Base-by-base conservation (phyloP, 1,140 invertebrate species). In the Heliconius himera region DNA sequence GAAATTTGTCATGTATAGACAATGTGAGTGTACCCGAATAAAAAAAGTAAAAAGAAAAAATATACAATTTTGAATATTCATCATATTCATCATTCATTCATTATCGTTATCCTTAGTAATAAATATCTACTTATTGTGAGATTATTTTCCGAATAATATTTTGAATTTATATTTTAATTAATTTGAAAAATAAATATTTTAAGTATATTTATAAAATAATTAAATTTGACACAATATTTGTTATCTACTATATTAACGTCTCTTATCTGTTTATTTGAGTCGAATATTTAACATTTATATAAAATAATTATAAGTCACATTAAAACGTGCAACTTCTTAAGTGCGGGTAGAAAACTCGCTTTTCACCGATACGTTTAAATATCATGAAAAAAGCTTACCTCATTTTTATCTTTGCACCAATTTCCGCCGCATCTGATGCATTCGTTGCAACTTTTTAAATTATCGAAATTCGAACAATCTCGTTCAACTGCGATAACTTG, bases 391-490 rank as follows among this genome's bases (percentile, higher is more conserved):
- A 38, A 41, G 77, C 84, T 84, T 87, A 93, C 91, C 84, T 82
- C 83, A 75, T 76, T 76, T 70, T 80, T 83, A 81, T 89, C 82
- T n/a, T 85, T 90, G 81, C 92, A 94, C 92, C 92, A 94, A 36
- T 85, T 74, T 38, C 87, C 88, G 71, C 86, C 88, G 75, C 90
- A 91, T 85, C 90, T 84, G 74, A 91, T 87, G 81, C 92, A 94
- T 74, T 93, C 88, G 75, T 93, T 82, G 85, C 92, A 94, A 81
- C 85, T 90, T 56, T 78, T 83, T 71, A 88, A 78, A 49, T 83
- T 76, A 29, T 87, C 74, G 75, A 80, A 79, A 76, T 81, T 82
- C 54, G 76, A 78, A 70, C 88, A 90, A 79, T 85, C 81, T 77
- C 85, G 77, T 60, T 84, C 76, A 78, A 78, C 83, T 81, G 84